Conservation (phyloP, 2,888 invertebrate genomes). For the Microdon myrmicae region DNA sequence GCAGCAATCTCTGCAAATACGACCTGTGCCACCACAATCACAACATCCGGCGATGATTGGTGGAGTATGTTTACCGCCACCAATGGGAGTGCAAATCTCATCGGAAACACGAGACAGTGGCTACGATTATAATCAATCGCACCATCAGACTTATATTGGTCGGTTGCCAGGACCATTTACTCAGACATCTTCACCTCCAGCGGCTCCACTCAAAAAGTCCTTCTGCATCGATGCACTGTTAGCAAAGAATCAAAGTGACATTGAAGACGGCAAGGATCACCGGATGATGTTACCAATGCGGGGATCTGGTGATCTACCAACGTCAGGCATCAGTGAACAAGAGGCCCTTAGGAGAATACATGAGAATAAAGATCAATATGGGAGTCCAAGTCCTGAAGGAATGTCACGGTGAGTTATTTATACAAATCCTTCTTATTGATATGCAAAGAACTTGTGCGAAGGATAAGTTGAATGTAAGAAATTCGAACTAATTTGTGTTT, state of each 20-base stretch:
- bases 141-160: conserved; percentile 31
- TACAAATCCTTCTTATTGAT: no score
- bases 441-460: no score
- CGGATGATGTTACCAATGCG: conserved; percentile 37
- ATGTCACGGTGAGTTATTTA: conserved; percentile 64
- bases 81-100: conserved; percentile 24
- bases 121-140: conserved; percentile 36
- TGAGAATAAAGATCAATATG: conserved; percentile 62
- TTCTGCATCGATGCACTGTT: conserved; percentile 92
- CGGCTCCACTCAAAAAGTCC: conserved; percentile 73
- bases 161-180: conserved; percentile 39
- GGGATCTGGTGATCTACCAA: conserved; percentile 46
- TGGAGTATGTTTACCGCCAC: conserved; percentile 28
- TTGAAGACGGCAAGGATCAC: conserved; percentile 56
- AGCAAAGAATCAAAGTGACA: conserved; percentile 70
- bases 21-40: conserved; percentile 43
- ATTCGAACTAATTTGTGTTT: no score
- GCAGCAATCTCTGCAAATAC: conserved; percentile 31
- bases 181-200: conserved; percentile 37
- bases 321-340: conserved; percentile 61
- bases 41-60: conserved; percentile 29
- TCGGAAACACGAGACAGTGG: conserved; percentile 32
- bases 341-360: conserved; percentile 65
- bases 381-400: conserved; percentile 67
- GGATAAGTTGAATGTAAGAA: no score